Conservation (phyloP, 2,113 vertebrate species). For the Pseudois nayaur region DNA sequence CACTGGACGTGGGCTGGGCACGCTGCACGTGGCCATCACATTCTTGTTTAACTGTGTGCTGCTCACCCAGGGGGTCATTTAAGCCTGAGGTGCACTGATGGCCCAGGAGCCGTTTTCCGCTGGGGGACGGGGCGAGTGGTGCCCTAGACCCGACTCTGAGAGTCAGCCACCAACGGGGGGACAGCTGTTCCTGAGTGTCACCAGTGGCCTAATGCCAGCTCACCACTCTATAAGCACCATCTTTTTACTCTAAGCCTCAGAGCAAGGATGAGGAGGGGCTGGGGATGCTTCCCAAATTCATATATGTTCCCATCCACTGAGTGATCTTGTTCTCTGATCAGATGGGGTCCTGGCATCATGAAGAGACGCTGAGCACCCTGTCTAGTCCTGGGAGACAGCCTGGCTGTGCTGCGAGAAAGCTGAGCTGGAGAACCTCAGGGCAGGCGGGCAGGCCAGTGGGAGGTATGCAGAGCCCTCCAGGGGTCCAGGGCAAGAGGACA, state of each 20-base stretch:
- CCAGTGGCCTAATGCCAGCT: not conserved
- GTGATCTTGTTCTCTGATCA: not conserved
- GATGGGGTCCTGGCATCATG: not conserved
- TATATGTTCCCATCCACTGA: not conserved
- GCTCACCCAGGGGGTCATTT: not conserved
- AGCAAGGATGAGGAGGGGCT: not conserved
- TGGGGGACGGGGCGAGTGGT: fast-evolving
- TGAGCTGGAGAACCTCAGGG: not conserved
- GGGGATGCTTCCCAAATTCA: not conserved
- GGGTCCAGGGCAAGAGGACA: no score
- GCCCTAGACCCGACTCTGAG: not conserved
- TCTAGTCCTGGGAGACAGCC: not conserved
- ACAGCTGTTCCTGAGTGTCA: not conserved
- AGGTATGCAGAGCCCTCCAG: fast-evolving
- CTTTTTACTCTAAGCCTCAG: not conserved
- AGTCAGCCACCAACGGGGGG: not conserved
- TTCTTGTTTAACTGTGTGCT: not conserved
- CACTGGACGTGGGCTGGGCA: not conserved
- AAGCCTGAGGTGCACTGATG: not conserved
- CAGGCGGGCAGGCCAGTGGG: fast-evolving
- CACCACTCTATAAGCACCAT: not conserved
- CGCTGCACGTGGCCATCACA: fast-evolving
- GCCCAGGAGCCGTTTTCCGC: not conserved
- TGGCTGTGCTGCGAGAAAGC: not conserved
- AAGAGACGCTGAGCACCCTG: fast-evolving